These are phyloP conservation scores for Ammodytes marinus DNA, from an alignment of 2,113 vertebrate genomes.

Conservation along the genomic window DNA sequence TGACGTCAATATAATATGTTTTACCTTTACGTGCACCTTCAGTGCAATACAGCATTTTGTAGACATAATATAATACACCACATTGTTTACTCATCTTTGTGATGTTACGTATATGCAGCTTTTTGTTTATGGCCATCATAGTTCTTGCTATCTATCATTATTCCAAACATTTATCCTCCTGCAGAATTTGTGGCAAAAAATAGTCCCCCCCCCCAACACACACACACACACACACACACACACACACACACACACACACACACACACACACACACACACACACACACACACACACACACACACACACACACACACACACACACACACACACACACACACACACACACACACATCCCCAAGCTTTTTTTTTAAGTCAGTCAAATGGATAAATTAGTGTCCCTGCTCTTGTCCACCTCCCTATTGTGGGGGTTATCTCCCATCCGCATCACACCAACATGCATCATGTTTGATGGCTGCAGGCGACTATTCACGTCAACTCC, in stretches of 20 bases:
- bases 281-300: background rate
- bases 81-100: conserved; percentile 27
- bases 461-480: conserved; percentile 70
- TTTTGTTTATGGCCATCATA: conserved; percentile 47
- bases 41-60: conserved; percentile 18
- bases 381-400: conserved; percentile 79
- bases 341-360: conserved; percentile 3
- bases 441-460: conserved; percentile 62
- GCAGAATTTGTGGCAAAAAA: conserved; percentile 52
- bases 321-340: background rate
- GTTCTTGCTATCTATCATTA: conserved; percentile 16
- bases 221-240: too few relatives aligned
- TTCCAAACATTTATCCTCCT: background rate
- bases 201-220: conserved; percentile 8
- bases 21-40: conserved; percentile 20
- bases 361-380: conserved; percentile 71
- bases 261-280: background rate
- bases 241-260: background rate
- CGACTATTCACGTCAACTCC: conserved; percentile 57
- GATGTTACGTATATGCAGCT: background rate
- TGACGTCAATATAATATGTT: conserved; percentile 11
- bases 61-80: background rate
- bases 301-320: background rate
- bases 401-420: conserved; percentile 59
- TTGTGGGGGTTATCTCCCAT: conserved; percentile 57